A percentile compares a stretch with the other conserved stretches of the same genome.
phyloP scores from a whole-genome alignment of 2,797 vertebrate genomes.

The Esox masquinongy region DNA sequence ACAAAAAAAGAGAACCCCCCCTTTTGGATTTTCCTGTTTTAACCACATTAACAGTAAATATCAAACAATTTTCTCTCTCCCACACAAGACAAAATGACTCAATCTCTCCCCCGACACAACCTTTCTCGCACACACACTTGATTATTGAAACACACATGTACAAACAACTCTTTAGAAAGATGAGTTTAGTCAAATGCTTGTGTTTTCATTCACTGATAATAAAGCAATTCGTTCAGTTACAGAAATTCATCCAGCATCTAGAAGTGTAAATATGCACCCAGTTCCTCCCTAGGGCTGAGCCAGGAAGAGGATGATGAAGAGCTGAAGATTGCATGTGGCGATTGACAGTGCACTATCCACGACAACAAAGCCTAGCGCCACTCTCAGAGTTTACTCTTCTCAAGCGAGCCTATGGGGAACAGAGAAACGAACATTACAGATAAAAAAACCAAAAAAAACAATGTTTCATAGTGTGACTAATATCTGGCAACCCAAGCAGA shows the following conservation, averaged over 20 bases:
- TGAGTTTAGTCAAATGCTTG: neutral
- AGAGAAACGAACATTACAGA: conserved; percentile 12
- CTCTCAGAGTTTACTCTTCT: conserved; percentile 71
- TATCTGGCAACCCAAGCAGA: neutral
- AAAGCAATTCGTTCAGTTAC: conserved; percentile 31
- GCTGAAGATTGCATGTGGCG: neutral
- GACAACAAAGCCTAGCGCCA: conserved; percentile 41
- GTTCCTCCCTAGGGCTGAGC: conserved; percentile 6
- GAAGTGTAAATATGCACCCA: conserved; percentile 41
- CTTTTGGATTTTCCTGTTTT: too few species aligned
- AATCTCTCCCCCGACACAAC: neutral
- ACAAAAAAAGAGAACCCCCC: too few species aligned
- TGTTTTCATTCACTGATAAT: neutral
- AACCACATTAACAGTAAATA: too few species aligned
- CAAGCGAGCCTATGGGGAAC: conserved; percentile 43
- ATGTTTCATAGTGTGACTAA: neutral
- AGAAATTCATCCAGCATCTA: conserved; percentile 40
- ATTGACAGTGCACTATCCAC: conserved; percentile 40
- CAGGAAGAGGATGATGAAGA: conserved; percentile 18
- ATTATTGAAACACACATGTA: neutral
- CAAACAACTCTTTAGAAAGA: neutral
- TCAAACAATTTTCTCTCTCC: neutral
- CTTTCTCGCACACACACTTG: conserved; percentile 4
- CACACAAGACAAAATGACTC: neutral
- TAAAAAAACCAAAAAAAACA: neutral